Conservation (phyloP, 2,113 vertebrate genomes). For the Passer domesticus region DNA sequence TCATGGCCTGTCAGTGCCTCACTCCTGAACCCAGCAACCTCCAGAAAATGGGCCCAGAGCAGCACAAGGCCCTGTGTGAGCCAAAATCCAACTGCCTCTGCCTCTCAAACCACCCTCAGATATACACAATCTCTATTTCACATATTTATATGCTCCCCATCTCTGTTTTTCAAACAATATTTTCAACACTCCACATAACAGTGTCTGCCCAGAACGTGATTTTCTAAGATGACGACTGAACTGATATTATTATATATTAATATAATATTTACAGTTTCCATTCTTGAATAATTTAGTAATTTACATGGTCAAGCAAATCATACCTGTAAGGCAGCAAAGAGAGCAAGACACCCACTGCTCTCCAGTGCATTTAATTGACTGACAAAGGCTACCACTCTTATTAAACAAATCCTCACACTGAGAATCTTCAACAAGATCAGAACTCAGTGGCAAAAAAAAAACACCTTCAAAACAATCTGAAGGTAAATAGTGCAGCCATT, state of each 20-base stretch:
- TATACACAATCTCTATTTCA: fast-evolving
- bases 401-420: background rate
- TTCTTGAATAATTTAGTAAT: background rate
- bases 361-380: background rate
- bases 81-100: background rate
- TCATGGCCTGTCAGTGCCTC: background rate
- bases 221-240: background rate
- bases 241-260: background rate
- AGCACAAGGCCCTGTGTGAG: fast-evolving
- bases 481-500: background rate
- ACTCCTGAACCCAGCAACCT: background rate
- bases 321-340: background rate
- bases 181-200: background rate
- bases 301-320: background rate
- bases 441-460: background rate
- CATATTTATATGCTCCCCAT: background rate
- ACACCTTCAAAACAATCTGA: background rate
- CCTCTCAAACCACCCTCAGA: background rate
- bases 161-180: background rate
- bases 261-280: background rate
- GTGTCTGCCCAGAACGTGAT: background rate
- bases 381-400: background rate
- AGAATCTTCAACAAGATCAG: background rate
- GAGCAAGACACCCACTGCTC: background rate
- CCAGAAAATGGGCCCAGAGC: background rate